Conservation (phyloP, 2,113 vertebrate species). For the Tragelaphus buxtoni region DNA sequence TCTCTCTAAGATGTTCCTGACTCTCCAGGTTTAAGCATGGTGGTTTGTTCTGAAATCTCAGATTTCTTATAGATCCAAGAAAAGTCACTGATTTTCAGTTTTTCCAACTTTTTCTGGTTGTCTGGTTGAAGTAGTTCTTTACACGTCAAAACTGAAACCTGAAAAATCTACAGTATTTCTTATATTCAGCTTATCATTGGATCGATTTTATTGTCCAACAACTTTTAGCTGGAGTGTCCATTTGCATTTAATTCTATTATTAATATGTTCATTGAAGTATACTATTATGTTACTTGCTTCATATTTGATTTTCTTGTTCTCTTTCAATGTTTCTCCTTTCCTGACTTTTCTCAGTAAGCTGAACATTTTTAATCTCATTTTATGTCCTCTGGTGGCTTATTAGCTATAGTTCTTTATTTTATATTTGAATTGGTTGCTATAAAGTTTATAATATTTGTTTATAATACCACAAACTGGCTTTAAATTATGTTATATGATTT, state of each 20-base stretch:
- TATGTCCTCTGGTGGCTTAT: not conserved
- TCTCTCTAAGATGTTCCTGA: not conserved
- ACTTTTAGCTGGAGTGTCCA: not conserved
- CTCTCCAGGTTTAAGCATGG: not conserved
- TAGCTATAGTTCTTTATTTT: not conserved
- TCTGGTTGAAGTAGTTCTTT: not conserved
- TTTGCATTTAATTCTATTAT: not conserved
- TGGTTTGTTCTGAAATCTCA: not conserved
- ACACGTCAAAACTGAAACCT: not conserved
- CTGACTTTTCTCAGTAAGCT: not conserved
- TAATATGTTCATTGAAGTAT: not conserved
- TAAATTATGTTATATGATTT: not conserved
- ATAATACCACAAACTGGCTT: not conserved
- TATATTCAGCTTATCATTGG: not conserved
- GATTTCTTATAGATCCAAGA: not conserved
- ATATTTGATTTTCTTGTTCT: not conserved
- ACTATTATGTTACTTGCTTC: not conserved
- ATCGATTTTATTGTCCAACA: not conserved
- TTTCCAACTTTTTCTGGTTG: not conserved
- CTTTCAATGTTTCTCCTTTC: not conserved
- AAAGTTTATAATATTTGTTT: not conserved
- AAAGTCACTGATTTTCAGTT: not conserved
- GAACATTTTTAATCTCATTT: not conserved
- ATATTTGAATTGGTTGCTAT: not conserved
- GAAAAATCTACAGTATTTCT: not conserved